These are phyloP conservation scores for Cassiopea andromeda DNA, from an alignment of 30 jellyfish, hydroid and myxozoan species.

Conservation along the genomic window DNA sequence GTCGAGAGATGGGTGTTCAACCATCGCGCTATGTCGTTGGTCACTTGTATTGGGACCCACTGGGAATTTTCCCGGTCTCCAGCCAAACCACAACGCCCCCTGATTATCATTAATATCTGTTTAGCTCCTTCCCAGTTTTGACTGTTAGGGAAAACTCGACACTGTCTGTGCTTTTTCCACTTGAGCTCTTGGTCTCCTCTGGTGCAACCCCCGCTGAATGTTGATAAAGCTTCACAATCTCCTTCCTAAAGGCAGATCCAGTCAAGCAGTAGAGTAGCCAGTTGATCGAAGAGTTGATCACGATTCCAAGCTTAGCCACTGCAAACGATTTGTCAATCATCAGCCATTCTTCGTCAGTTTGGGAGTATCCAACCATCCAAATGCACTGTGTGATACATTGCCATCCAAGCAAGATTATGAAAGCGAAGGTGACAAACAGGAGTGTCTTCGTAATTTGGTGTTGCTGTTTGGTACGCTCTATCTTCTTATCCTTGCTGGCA, in stretches of 20 bases:
- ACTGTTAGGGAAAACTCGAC: not conserved
- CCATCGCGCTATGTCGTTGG: no score
- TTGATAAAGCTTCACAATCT: conserved; percentile 11
- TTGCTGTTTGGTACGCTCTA: conserved; percentile 43
- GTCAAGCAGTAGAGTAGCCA: conserved; percentile 61
- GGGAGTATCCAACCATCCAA: conserved; percentile 67
- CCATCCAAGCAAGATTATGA: conserved; percentile 80
- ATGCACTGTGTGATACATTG: conserved; percentile 88
- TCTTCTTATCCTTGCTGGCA: not conserved
- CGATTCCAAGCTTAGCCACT: conserved; percentile 69
- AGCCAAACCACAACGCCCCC: no score
- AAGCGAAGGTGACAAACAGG: conserved; percentile 70
- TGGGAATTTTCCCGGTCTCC: no score
- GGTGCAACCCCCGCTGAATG: conserved; percentile 7
- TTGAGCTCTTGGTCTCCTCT: conserved; percentile 3
- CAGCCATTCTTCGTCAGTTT: conserved; percentile 8
- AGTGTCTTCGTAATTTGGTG: conserved; percentile 79
- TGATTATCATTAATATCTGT: not conserved
- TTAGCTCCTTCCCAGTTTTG: not conserved
- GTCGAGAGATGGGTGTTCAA: no score
- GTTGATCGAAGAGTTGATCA: conserved; percentile 77
- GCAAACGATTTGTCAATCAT: conserved; percentile 59
- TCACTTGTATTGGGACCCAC: no score
- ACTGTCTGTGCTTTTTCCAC: not conserved
- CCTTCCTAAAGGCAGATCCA: conserved; percentile 66